These are phyloP conservation scores for Drosophila teissieri DNA, from an alignment of 1,140 invertebrate genomes.

Conservation along the genomic window DNA sequence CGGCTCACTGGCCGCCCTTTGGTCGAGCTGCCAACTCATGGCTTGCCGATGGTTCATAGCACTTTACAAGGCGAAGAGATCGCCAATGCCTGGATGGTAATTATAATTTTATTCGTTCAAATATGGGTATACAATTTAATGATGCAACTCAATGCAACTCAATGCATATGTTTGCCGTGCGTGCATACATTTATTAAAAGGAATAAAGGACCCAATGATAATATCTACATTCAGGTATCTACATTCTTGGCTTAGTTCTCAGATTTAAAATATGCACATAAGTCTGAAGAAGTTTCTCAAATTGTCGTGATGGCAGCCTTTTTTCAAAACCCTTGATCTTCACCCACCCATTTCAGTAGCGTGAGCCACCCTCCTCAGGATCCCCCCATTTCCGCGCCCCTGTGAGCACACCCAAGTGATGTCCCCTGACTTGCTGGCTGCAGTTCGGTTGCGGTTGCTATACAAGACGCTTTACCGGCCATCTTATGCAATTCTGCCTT, in stretches of 20 bases:
- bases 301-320: background rate
- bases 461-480: slow-evolving; percentile 14
- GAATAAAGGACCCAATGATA: too few species aligned
- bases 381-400: background rate
- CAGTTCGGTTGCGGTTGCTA: slow-evolving; percentile 30
- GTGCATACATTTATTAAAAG: background rate
- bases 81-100: slow-evolving; percentile 22
- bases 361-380: slow-evolving; percentile 13
- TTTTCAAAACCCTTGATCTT: background rate
- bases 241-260: too few species aligned
- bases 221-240: too few species aligned
- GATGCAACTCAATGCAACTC: slow-evolving; percentile 23
- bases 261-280: too few species aligned
- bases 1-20: slow-evolving; percentile 24
- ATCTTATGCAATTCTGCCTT: slow-evolving; percentile 52
- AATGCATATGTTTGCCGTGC: too few species aligned
- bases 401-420: slow-evolving; percentile 30
- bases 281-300: too few species aligned
- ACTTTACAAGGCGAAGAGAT: slow-evolving; percentile 24
- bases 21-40: slow-evolving; percentile 38
- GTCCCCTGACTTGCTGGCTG: slow-evolving; percentile 34
- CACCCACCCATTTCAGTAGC: slow-evolving; percentile 16
- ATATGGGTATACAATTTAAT: slow-evolving; percentile 9
- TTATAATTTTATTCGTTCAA: slow-evolving; percentile 25
- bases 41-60: slow-evolving; percentile 38